Evolutionary conservation across 2,113 vertebrate species (phyloP).

Genomic region (Rattus rattus): DNA sequence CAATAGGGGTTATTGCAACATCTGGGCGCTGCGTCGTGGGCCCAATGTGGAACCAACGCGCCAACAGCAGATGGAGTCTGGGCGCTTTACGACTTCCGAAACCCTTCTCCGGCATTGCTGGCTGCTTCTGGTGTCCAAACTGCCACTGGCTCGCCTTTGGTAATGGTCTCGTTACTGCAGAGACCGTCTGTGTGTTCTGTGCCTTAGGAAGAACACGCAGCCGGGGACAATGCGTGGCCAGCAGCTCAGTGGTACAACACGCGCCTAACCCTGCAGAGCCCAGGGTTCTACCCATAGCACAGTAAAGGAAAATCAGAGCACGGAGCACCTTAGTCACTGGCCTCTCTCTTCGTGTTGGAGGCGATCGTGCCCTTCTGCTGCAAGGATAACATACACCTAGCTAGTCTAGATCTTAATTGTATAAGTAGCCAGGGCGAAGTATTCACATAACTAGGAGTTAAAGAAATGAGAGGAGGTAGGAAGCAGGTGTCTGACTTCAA

Average conservation of each 20-base stretch:
- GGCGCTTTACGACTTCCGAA: background rate
- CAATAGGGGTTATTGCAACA: background rate
- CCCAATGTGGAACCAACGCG: background rate
- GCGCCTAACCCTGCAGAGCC: accelerated
- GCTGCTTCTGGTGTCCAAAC: background rate
- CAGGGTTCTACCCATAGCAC: background rate
- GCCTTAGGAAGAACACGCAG: background rate
- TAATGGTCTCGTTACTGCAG: background rate
- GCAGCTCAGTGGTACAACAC: background rate
- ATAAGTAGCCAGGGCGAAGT: background rate
- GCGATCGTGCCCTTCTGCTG: background rate
- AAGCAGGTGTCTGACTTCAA: background rate
- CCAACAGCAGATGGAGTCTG: background rate
- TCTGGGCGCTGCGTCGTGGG: background rate
- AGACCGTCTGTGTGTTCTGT: background rate
- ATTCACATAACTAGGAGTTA: background rate
- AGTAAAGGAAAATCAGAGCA: background rate
- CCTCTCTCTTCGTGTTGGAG: background rate
- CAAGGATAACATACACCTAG: background rate
- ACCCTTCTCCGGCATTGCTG: background rate
- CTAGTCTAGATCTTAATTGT: background rate
- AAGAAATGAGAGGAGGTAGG: conserved; percentile 9
- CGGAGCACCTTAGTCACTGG: background rate
- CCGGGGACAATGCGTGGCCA: background rate
- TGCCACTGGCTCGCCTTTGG: background rate